Evolutionary conservation across 2,113 vertebrate species (phyloP), one percentile per base, ranked within the genome.

Genomic region (Crocuta crocuta): DNA sequence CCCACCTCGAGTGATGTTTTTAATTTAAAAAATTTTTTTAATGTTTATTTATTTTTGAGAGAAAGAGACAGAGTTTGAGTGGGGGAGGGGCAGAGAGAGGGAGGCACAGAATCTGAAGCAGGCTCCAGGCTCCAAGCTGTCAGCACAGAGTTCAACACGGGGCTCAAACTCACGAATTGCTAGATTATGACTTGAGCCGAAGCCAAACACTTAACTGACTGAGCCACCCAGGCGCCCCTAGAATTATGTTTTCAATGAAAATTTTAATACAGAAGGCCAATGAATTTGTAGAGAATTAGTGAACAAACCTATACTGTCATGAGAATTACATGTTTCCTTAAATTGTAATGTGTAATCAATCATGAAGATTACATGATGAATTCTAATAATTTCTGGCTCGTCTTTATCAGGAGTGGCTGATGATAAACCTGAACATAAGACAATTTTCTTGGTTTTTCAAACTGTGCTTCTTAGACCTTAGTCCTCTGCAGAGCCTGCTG

Each of bases 361-460:
- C 10, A 4, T 63, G 33, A 86, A 63, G 31, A 13, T 70, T 53
- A 28, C n/a, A 48, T 2, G 2, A 5, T 50, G 43, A 31, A 58
- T 84, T 82, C 13, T 79, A 4, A 86, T 76, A 2, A 39, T 65
- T 94, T 90, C 48, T 1, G 26, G 48, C 2, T 95, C 73, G 63
- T 63, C 28, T 53, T 81, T 53, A 12, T 31, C 39, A 89, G n/a
- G 55, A 85, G 26, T 66, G 5, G 53, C 9, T 45, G 76, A 88
- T 50, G 39, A 78, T 50, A 87, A 86, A 65, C 48, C 5, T 74
- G 28, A 63, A 26, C 33, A 5, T 63, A 65, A 31, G n/a, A 24
- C 5, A 5, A 50, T 63, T 95, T 66, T 89, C 26, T 95, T 43
- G 11, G 50, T 87, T 85, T 95, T 95, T 94, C 33, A 79, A 55